A percentile compares a stretch with the other conserved stretches of the same genome.
Evolutionary conservation across 2,797 vertebrate genomes (phyloP).

Genomic region (Myotis findleyi): DNA sequence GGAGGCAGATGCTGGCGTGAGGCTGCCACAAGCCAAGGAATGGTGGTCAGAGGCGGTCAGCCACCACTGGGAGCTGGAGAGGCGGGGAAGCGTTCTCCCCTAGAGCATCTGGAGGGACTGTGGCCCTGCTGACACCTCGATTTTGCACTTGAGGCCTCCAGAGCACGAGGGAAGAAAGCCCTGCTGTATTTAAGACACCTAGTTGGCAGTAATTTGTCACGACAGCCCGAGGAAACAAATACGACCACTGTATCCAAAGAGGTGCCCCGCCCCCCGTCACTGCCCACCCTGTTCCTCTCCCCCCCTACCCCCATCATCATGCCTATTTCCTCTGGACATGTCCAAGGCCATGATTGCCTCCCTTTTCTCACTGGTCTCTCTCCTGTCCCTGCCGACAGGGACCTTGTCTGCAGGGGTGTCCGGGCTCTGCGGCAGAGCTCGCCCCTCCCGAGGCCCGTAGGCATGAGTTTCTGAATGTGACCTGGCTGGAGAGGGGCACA

Average conservation of each 20-base stretch:
- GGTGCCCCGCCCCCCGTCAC: too few species aligned
- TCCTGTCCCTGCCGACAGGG: background rate
- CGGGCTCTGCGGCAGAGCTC: accelerated
- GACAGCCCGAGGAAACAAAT: background rate
- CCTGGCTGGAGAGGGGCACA: background rate
- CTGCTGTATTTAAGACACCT: background rate
- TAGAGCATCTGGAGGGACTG: too few species aligned
- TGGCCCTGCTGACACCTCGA: too few species aligned
- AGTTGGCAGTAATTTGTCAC: background rate
- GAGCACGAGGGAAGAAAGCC: background rate
- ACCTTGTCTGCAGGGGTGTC: background rate
- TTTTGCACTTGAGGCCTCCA: background rate
- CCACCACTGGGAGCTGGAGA: background rate
- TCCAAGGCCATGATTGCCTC: background rate
- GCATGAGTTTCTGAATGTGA: background rate
- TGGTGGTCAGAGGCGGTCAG: background rate
- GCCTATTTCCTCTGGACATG: background rate
- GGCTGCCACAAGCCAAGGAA: background rate
- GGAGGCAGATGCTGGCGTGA: background rate
- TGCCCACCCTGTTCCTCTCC: background rate
- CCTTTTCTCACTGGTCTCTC: background rate
- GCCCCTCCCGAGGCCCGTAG: background rate
- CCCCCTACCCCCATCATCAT: background rate
- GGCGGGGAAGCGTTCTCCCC: background rate
- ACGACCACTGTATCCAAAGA: background rate